Percentiles rank a stretch among this genome's conserved stretches.
These are phyloP conservation scores for Oryzias melastigma DNA, from an alignment of 2,113 vertebrate species.

Conservation along the genomic window DNA sequence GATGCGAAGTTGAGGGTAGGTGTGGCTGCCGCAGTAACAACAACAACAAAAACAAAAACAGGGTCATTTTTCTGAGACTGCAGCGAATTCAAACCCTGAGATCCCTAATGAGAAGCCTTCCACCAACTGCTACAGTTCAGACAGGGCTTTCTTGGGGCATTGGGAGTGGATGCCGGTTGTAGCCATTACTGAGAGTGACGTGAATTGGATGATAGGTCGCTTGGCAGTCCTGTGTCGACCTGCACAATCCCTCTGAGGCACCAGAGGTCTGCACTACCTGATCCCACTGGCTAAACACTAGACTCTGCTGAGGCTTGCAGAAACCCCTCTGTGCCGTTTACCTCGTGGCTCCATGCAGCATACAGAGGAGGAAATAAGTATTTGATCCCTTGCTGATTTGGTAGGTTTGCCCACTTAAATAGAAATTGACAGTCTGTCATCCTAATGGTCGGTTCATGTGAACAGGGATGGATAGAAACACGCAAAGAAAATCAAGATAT, in stretches of 20 bases:
- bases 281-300: slow-evolving; percentile 54
- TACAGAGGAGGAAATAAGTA: too few species aligned
- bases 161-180: slow-evolving; percentile 49
- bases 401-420: too few species aligned
- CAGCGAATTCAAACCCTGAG: too few species aligned
- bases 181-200: slow-evolving; percentile 59
- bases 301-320: slow-evolving; percentile 47
- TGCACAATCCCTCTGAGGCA: slow-evolving; percentile 51
- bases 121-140: slow-evolving; percentile 16
- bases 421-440: too few species aligned
- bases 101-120: neutral
- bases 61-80: too few species aligned
- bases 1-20: slow-evolving; percentile 52
- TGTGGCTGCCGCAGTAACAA: slow-evolving; percentile 62
- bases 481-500: too few species aligned
- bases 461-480: too few species aligned
- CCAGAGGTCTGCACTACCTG: slow-evolving; percentile 50
- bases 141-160: slow-evolving; percentile 16
- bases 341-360: neutral
- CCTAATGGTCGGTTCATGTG: too few species aligned
- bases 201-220: slow-evolving; percentile 51
- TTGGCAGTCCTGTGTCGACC: slow-evolving; percentile 53
- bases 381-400: too few species aligned
- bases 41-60: slow-evolving; percentile 31
- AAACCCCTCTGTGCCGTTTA: slow-evolving; percentile 32